A percentile compares a stretch with the other conserved stretches of the same genome.
phyloP scores from a whole-genome alignment of 2,888 invertebrate species.

The Teleogryllus oceanicus region DNA sequence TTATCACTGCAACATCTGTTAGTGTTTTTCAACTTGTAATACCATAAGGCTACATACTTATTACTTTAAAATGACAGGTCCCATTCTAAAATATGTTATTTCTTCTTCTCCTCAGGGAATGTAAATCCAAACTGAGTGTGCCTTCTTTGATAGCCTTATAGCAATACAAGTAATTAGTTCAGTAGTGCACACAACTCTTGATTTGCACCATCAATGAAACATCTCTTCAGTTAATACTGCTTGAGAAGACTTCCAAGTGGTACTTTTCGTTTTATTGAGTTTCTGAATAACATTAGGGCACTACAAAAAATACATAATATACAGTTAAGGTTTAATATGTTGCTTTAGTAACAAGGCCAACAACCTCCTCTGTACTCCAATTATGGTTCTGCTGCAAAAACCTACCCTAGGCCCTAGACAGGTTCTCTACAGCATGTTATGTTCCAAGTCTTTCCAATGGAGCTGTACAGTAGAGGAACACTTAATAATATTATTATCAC shows the following conservation, averaged over 20 bases:
- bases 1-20: too few species aligned
- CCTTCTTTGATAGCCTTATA: too few species aligned
- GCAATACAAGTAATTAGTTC: too few species aligned
- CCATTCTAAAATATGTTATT: too few species aligned
- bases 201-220: neutral
- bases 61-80: too few species aligned
- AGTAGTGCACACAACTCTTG: too few species aligned
- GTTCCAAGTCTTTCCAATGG: neutral
- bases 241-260: neutral
- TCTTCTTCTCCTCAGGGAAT: too few species aligned
- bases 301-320: conserved; percentile 18
- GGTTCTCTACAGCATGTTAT: neutral
- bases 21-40: too few species aligned
- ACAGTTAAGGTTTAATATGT: conserved; percentile 10
- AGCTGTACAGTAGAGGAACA: conserved; percentile 9
- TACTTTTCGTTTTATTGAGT: neutral
- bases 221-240: neutral
- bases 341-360: conserved; percentile 18
- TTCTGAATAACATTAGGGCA: conserved; percentile 9
- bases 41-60: too few species aligned
- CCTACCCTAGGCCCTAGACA: too few species aligned
- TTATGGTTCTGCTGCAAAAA: neutral
- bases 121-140: too few species aligned
- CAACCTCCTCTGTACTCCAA: neutral
- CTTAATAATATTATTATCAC: conserved; percentile 3